Evolutionary conservation across 2,797 vertebrate genomes (phyloP), one percentile per base, ranked within the genome.

Genomic region (Channallabes apus): DNA sequence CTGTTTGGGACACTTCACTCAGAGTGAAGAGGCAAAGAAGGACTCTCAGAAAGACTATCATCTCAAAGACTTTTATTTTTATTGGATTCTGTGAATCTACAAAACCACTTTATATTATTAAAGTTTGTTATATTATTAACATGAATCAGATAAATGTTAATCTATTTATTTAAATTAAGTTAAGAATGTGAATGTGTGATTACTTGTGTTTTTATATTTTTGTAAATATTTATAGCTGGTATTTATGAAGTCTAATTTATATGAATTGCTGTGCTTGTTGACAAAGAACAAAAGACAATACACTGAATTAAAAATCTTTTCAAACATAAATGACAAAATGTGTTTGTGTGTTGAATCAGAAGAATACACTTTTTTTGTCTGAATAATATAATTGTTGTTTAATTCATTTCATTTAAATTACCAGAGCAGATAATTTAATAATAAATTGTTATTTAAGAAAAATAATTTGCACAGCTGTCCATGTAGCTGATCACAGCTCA

Each of bases 1-100:
- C 86, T 98, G 1, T 93, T 96, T 0, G 97, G 97, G 27, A 98
- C 97, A 0, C 89, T 93, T 79, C 71, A 75, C 41, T 67, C 79
- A 11, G 81, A 89, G 17, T 90, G 77, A 90, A 80, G 22, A 24
- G 12, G 15, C n/a, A 7, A 83, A 38, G 9, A 64, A 65, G 51
- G 61, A 82, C 54, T 32, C 41, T 61, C 1, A 62, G 11, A 51
- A 46, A 46, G 72, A 35, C 8, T 56, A 76, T 86, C 68, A 51
- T 24, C 35, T 7, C 22, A 29, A 3, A 65, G 18, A 32, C 61
- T 72, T 83, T 83, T 59, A 9, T 46, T 46, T 7, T 8, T 59
- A 27, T 27, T 11, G 0, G 69, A 89, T 89, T 86, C 72, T 11
- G 8, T 46, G 72, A 77, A 69, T 86, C 71, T 82, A 61, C 22